These are phyloP conservation scores for Zenarchopterus dispar DNA, from an alignment of 2,797 vertebrate species.

Conservation along the genomic window DNA sequence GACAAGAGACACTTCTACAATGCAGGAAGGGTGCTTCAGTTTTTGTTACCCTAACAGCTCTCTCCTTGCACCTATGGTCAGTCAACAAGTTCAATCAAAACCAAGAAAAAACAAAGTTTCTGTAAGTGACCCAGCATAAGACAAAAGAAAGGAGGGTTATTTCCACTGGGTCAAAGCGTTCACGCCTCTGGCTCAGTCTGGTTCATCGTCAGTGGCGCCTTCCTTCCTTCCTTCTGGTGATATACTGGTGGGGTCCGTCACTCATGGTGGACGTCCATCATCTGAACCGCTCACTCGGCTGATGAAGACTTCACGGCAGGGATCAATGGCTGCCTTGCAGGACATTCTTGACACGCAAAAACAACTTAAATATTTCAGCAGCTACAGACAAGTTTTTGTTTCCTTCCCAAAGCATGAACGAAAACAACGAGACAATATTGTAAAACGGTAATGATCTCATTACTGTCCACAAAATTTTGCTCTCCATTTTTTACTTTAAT, in stretches of 20 bases:
- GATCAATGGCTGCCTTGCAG: too few species aligned
- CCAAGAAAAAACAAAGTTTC: neutral
- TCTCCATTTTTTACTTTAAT: too few species aligned
- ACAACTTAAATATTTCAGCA: too few species aligned
- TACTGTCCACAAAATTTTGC: too few species aligned
- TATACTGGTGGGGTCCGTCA: neutral
- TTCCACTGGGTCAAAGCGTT: neutral
- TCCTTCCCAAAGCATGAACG: too few species aligned
- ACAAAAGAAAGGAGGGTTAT: neutral
- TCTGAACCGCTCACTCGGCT: neutral
- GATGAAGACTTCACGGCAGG: neutral
- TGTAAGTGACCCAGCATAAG: neutral
- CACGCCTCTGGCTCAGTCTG: too few species aligned
- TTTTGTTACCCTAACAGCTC: neutral
- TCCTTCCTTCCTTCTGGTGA: neutral
- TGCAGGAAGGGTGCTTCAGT: too few species aligned
- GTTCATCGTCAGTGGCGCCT: neutral
- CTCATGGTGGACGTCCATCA: neutral
- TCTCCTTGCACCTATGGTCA: neutral
- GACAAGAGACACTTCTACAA: too few species aligned
- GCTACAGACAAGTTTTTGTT: too few species aligned
- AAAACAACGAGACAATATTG: too few species aligned
- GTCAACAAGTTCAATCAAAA: neutral
- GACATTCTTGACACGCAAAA: neutral
- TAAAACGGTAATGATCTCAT: too few species aligned